A percentile compares a stretch with the other conserved stretches of the same genome.
phyloP scores from a whole-genome alignment of 2,888 invertebrate genomes.

The Eupithecia inturbata region DNA sequence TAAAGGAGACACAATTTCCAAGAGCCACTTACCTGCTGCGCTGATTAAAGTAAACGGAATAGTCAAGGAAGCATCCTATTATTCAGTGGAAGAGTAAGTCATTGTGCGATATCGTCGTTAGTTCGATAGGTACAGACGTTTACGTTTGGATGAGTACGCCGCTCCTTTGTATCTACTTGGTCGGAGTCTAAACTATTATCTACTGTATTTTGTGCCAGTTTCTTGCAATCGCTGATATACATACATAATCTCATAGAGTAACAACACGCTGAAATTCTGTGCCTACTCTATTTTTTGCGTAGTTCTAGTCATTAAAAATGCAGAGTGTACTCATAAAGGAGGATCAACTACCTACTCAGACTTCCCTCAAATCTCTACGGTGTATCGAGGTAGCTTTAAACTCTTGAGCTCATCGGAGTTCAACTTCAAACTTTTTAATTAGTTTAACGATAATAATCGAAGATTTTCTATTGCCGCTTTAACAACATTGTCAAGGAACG shows the following conservation, averaged over 20 bases:
- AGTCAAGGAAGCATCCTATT: slow-evolving; percentile 46
- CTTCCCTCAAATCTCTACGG: slow-evolving; percentile 33
- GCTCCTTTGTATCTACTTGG: slow-evolving; percentile 30
- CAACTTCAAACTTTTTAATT: slow-evolving; percentile 76
- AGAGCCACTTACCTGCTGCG: slow-evolving; percentile 28
- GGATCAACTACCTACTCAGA: not conserved
- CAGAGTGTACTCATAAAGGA: not conserved
- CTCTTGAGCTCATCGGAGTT: slow-evolving; percentile 58
- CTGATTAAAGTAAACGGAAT: slow-evolving; percentile 44
- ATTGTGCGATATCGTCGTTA: slow-evolving; percentile 64
- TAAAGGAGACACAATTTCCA: slow-evolving; percentile 20
- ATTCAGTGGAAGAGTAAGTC: slow-evolving; percentile 53
- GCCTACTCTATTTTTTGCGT: not conserved
- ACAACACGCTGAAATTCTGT: no score
- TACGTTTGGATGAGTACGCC: slow-evolving; percentile 43
- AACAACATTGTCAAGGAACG: slow-evolving; percentile 40
- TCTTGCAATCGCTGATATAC: not conserved
- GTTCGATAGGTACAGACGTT: slow-evolving; percentile 54
- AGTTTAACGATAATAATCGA: slow-evolving; percentile 75
- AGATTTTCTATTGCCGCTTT: slow-evolving; percentile 61
- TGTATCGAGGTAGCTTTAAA: slow-evolving; percentile 52
- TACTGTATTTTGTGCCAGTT: not conserved
- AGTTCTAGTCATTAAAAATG: not conserved
- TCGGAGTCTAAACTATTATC: slow-evolving; percentile 19
- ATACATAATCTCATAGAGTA: not conserved